These are phyloP conservation scores for Sander vitreus DNA, from an alignment of 2,113 vertebrate species.

Conservation along the genomic window DNA sequence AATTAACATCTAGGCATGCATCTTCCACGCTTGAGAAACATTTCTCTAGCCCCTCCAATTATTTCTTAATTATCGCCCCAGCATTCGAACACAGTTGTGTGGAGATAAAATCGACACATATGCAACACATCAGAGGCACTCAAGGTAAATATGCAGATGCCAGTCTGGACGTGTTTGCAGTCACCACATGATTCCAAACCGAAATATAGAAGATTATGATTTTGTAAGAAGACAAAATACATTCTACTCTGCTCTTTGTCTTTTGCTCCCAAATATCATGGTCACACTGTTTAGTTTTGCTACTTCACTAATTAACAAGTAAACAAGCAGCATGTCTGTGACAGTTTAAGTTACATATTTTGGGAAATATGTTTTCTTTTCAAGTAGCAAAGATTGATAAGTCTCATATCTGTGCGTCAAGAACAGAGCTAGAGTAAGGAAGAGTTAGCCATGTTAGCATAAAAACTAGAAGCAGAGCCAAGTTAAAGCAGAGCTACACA, in stretches of 20 bases:
- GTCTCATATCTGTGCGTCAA: background rate
- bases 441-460: background rate
- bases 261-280: background rate
- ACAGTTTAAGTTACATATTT: background rate
- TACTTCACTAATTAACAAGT: background rate
- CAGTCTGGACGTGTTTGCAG: conserved; percentile 1
- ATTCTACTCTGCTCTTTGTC: background rate
- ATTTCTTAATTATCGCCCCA: conserved; percentile 90
- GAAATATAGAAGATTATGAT: background rate
- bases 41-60: conserved; percentile 89
- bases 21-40: conserved; percentile 90
- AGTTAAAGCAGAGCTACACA: background rate
- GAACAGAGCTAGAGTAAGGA: background rate
- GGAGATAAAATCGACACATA: conserved; percentile 32
- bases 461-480: background rate
- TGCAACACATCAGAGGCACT: conserved; percentile 27
- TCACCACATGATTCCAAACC: background rate
- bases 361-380: background rate
- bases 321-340: background rate
- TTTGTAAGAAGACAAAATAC: background rate
- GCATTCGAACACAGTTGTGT: conserved; percentile 64
- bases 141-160: conserved; percentile 31
- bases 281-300: background rate
- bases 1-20: conserved; percentile 92
- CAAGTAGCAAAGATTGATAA: background rate